A percentile compares a stretch with the other conserved stretches of the same genome.
Conservation (phyloP, 1,140 invertebrate species). For the Sweltsa coloradensis region DNA sequence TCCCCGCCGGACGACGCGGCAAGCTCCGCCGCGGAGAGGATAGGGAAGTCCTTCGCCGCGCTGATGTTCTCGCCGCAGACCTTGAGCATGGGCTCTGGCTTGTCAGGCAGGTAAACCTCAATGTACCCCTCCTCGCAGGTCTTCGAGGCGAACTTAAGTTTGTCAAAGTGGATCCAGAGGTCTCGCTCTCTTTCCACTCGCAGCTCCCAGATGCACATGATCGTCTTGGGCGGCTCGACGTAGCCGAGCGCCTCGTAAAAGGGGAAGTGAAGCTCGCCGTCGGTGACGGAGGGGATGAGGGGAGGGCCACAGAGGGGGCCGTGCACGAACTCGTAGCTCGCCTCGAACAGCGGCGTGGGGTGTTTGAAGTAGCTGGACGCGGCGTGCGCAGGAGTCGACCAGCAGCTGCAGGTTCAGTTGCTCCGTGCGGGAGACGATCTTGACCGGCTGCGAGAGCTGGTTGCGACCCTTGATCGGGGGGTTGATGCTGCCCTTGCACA, state of each 20-base stretch:
- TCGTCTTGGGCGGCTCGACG: conserved; percentile 54
- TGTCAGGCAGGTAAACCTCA: conserved; percentile 62
- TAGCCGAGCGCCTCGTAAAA: conserved; percentile 70
- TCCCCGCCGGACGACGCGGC: conserved; percentile 37
- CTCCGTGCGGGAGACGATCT: conserved; percentile 30
- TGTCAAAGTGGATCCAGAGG: conserved; percentile 75
- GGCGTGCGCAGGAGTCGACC: conserved; percentile 65
- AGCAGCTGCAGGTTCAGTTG: conserved; percentile 63
- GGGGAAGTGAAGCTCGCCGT: conserved; percentile 74
- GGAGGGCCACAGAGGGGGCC: conserved; percentile 75
- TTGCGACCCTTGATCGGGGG: not conserved
- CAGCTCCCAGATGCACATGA: conserved; percentile 81
- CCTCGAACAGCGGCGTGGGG: conserved; percentile 64
- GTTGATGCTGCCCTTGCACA: conserved; percentile 18
- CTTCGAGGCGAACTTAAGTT: conserved; percentile 65
- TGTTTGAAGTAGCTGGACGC: conserved; percentile 80
- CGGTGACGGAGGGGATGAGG: conserved; percentile 56
- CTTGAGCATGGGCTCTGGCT: conserved; percentile 54
- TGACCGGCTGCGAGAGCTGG: conserved; percentile 8
- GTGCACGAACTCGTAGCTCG: conserved; percentile 75
- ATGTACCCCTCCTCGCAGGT: conserved; percentile 72
- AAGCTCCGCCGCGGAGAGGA: conserved; percentile 62
- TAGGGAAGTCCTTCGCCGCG: conserved; percentile 58
- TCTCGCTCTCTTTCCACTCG: conserved; percentile 66
- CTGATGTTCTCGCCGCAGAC: conserved; percentile 75